These are phyloP conservation scores for Diorhabda elongata DNA, from an alignment of 1,140 invertebrate genomes.

Conservation along the genomic window DNA sequence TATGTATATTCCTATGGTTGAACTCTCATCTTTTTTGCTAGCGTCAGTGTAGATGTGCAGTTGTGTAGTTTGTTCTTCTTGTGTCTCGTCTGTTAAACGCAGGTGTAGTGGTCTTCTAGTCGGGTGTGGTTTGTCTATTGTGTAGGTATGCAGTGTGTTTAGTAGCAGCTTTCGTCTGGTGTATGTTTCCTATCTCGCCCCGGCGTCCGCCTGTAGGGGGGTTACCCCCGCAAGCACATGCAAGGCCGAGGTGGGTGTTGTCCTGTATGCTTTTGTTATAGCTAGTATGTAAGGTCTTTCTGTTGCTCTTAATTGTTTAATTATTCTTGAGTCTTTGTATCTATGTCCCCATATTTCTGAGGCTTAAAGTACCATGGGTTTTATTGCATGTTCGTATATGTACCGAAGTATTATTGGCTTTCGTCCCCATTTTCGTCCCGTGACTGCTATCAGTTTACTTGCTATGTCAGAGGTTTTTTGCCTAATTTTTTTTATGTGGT, in stretches of 20 bases:
- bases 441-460: not conserved
- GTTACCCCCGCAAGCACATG: slow-evolving; percentile 24
- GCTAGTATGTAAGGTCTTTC: slow-evolving; percentile 24
- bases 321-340: slow-evolving; percentile 10
- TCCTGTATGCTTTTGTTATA: not conserved
- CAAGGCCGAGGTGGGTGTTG: slow-evolving; percentile 15
- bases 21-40: not conserved
- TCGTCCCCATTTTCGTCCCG: not conserved
- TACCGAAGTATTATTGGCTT: slow-evolving; percentile 1
- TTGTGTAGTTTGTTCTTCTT: not conserved
- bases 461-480: slow-evolving; percentile 3
- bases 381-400: too few species aligned
- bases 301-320: slow-evolving; percentile 21
- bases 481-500: slow-evolving; percentile 22
- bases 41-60: not conserved
- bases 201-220: slow-evolving; percentile 23
- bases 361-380: not conserved
- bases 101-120: not conserved
- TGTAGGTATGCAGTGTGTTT: too few species aligned
- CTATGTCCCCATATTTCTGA: too few species aligned
- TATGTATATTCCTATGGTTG: not conserved
- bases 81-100: too few species aligned
- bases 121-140: slow-evolving; percentile 1
- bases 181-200: not conserved
- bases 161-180: too few species aligned